These are phyloP conservation scores for Aplocera efformata DNA, from an alignment of 2,888 invertebrate genomes.

Conservation along the genomic window DNA sequence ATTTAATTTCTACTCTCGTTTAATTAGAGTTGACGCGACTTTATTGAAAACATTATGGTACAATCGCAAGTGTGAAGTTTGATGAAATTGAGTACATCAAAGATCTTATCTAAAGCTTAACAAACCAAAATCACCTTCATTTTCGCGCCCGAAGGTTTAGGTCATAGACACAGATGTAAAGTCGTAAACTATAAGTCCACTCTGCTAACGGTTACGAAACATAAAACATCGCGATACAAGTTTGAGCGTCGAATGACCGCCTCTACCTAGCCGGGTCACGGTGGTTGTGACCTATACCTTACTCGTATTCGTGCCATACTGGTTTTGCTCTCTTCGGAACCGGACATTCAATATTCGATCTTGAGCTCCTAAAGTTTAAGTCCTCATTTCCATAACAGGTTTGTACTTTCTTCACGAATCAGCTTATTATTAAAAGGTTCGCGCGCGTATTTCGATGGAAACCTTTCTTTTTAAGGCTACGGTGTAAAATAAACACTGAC, in stretches of 20 bases:
- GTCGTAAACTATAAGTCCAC: constrained; percentile 20
- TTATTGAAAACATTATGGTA: no score
- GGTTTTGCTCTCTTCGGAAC: constrained; percentile 50
- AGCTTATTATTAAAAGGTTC: constrained; percentile 38
- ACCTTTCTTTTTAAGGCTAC: constrained; percentile 16
- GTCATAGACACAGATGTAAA: constrained; percentile 11
- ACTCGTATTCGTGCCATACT: constrained; percentile 66
- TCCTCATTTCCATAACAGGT: constrained; percentile 34
- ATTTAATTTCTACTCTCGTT: no score
- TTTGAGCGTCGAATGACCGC: constrained; percentile 47
- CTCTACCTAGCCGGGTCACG: constrained; percentile 55
- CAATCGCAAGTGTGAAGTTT: background rate
- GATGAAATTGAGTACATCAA: background rate
- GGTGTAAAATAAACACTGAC: background rate
- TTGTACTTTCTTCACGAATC: constrained; percentile 49
- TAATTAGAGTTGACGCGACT: no score
- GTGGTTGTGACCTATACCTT: constrained; percentile 64
- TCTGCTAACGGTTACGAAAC: constrained; percentile 44
- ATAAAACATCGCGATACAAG: constrained; percentile 46
- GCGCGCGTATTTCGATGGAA: constrained; percentile 37
- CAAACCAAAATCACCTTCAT: no score
- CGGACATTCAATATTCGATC: constrained; percentile 38
- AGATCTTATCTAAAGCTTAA: background rate
- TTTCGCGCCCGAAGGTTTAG: no score
- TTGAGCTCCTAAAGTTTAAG: constrained; percentile 37